Conservation (phyloP, 2,888 invertebrate species). For the Fissipunctia ypsillon region DNA sequence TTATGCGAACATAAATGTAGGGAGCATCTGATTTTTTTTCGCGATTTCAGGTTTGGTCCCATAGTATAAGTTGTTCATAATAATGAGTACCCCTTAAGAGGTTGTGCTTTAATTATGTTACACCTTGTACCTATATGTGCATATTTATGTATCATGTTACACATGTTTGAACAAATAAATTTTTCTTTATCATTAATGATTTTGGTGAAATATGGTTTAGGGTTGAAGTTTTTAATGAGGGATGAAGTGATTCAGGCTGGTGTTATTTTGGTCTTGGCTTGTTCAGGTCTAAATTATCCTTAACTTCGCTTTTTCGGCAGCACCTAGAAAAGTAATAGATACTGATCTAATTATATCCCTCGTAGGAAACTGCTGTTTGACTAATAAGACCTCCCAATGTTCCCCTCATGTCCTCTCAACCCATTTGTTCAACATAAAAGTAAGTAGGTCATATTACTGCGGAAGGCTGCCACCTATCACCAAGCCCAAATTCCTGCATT, state of each 20-base stretch:
- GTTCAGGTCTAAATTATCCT: not conserved
- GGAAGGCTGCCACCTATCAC: not conserved
- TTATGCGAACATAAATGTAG: no score
- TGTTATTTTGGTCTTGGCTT: not conserved
- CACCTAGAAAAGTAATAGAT: not conserved
- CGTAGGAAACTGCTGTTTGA: not conserved
- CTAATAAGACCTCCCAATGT: not conserved
- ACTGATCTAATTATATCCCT: not conserved
- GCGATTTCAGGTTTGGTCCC: no score
- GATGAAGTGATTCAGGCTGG: not conserved
- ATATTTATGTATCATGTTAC: no score
- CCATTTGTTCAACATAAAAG: no score
- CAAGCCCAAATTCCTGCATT: conserved; percentile 16
- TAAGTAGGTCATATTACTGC: not conserved
- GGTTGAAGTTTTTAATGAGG: not conserved
- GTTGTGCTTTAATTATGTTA: no score
- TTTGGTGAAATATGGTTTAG: not conserved
- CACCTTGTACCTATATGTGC: no score
- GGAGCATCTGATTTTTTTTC: no score
- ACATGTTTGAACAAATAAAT: no score
- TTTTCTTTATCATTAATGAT: no score
- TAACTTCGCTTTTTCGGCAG: not conserved
- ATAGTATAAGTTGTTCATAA: no score
- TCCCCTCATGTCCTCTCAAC: not conserved
- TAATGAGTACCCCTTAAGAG: no score